Evolutionary conservation across 2,113 vertebrate genomes (phyloP).

Genomic region (Kobus ellipsiprymnus): DNA sequence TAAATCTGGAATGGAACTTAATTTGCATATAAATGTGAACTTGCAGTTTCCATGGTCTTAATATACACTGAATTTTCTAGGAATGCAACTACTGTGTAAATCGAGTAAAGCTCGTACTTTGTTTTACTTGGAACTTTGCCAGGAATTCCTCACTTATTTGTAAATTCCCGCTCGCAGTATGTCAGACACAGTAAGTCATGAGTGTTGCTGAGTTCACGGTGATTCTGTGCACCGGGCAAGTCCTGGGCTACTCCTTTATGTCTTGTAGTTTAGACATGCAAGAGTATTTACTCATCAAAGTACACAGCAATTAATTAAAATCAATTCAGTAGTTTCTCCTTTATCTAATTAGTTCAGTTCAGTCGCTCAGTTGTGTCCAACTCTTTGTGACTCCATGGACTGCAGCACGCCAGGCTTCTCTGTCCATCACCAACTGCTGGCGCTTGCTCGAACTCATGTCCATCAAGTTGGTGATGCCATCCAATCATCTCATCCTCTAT

Average conservation of each 20-base stretch:
- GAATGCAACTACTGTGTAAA: not conserved
- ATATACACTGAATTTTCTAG: not conserved
- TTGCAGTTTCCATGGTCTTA: not conserved
- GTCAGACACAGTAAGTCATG: not conserved
- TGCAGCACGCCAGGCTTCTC: not conserved
- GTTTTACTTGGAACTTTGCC: conserved; percentile 33
- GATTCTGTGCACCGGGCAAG: not conserved
- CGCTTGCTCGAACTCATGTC: not conserved
- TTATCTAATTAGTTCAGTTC: not conserved
- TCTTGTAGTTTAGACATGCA: not conserved
- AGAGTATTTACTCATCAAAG: not conserved
- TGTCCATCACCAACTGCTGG: not conserved
- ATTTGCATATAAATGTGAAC: conserved; percentile 46
- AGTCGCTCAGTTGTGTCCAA: not conserved
- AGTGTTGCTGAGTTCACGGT: rapidly evolving
- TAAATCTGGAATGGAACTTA: conserved; percentile 8
- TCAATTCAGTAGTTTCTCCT: not conserved
- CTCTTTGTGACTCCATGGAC: not conserved
- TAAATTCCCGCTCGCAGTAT: not conserved
- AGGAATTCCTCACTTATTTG: not conserved
- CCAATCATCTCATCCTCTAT: not conserved
- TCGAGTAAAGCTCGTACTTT: not conserved
- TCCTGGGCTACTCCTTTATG: no score
- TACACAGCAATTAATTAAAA: not conserved
- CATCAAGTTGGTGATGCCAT: not conserved